Conservation (phyloP, 2,113 vertebrate genomes). For the Erythrocercus mccallii region DNA sequence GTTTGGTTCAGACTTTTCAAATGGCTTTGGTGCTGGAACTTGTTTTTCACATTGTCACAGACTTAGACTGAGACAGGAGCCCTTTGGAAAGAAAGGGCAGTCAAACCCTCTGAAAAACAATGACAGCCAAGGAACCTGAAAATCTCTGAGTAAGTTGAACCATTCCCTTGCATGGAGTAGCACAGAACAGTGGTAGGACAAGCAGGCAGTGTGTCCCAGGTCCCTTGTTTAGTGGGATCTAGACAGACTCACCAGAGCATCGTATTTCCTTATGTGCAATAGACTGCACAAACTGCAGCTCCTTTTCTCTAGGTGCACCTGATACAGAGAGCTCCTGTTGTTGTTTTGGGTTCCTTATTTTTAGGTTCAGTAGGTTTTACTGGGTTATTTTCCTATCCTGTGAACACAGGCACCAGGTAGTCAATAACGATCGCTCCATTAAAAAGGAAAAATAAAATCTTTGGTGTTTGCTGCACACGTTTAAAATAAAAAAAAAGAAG, state of each 20-base stretch:
- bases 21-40: background rate
- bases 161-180: background rate
- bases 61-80: background rate
- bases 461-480: background rate
- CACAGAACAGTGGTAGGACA: background rate
- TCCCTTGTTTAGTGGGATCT: background rate
- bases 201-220: background rate
- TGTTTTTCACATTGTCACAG: background rate
- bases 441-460: slow-evolving; percentile 37
- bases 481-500: background rate
- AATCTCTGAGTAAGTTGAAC: background rate
- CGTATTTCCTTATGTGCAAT: background rate
- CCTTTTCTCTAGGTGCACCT: background rate
- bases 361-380: slow-evolving; percentile 33
- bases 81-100: background rate
- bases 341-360: slow-evolving; percentile 35
- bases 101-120: background rate
- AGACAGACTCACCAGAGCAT: background rate
- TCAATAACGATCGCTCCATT: slow-evolving; percentile 8
- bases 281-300: background rate
- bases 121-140: background rate
- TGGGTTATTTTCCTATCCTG: slow-evolving; percentile 20
- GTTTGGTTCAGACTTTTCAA: background rate
- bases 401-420: slow-evolving; percentile 10
- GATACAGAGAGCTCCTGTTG: background rate